These are phyloP conservation scores for Pardosa pseudoannulata DNA, from an alignment of 2,888 invertebrate genomes.

Conservation along the genomic window DNA sequence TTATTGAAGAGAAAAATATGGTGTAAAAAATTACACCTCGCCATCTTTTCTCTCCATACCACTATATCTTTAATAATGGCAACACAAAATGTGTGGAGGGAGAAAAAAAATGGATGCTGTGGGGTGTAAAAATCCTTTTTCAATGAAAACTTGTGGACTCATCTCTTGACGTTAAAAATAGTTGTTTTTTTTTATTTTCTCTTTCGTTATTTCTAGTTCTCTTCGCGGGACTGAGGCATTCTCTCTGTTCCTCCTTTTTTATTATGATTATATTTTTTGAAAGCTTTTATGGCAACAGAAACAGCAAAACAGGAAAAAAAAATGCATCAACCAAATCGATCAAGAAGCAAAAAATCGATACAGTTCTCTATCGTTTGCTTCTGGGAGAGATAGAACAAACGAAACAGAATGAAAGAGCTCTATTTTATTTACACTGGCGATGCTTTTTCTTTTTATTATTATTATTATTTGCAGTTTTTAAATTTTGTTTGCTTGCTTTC, in stretches of 20 bases:
- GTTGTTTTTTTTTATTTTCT: conserved; percentile 18
- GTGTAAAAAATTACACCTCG: conserved; percentile 5
- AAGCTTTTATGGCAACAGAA: conserved; percentile 57
- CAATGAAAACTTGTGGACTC: conserved; percentile 52
- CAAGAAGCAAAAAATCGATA: conserved; percentile 29
- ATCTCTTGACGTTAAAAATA: conserved; percentile 25
- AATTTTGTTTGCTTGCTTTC: conserved; percentile 12
- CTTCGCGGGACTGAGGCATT: neutral
- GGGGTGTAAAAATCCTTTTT: conserved; percentile 54
- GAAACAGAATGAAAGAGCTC: neutral
- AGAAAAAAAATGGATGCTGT: conserved; percentile 31
- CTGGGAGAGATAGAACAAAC: neutral
- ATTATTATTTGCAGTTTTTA: too few relatives aligned
- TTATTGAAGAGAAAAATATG: conserved; percentile 1
- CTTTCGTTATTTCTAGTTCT: conserved; percentile 3
- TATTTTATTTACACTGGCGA: neutral
- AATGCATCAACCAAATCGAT: conserved; percentile 31
- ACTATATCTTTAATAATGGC: conserved; percentile 49
- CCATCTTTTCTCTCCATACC: neutral
- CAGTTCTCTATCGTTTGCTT: conserved; percentile 6
- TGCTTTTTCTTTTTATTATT: neutral
- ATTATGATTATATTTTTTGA: conserved; percentile 38
- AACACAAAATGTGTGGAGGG: conserved; percentile 7
- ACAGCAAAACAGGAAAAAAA: conserved; percentile 23
- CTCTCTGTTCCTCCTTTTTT: too few relatives aligned